These are phyloP conservation scores for Alouatta palliata DNA, from an alignment of 2,113 vertebrate genomes.

Conservation along the genomic window DNA sequence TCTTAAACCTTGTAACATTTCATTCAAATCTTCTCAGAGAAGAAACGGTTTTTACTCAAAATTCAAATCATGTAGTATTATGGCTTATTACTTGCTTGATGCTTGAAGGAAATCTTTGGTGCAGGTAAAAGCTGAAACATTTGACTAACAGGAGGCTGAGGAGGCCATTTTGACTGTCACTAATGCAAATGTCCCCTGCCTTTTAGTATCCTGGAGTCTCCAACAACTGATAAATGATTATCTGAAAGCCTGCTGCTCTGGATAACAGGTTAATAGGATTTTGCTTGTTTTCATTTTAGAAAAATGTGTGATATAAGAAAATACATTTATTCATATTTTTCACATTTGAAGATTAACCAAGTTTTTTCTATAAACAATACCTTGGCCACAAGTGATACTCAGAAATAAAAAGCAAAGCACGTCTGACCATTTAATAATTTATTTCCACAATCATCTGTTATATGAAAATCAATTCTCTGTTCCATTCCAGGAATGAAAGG, in stretches of 20 bases:
- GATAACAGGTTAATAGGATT: background rate
- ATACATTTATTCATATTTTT: background rate
- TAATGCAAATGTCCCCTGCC: background rate
- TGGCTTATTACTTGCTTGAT: background rate
- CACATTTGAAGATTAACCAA: slow-evolving; percentile 11
- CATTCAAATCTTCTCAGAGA: background rate
- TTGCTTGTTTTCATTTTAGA: background rate
- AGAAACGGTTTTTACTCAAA: background rate
- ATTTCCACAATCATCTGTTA: slow-evolving; percentile 42
- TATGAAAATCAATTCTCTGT: background rate
- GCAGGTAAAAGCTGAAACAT: background rate
- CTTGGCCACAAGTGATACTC: background rate
- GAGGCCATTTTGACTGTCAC: background rate
- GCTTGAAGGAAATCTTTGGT: background rate
- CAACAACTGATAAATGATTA: background rate
- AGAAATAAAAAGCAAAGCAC: background rate
- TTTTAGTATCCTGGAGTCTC: background rate
- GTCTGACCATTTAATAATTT: background rate
- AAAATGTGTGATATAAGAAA: background rate
- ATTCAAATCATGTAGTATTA: background rate
- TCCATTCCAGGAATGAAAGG: slow-evolving; percentile 33
- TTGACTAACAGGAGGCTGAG: background rate
- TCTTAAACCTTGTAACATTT: background rate
- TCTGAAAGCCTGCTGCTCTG: background rate
- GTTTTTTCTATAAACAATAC: slow-evolving; percentile 39